phyloP scores from a whole-genome alignment of 2,797 vertebrate species.

The Lateolabrax maculatus region DNA sequence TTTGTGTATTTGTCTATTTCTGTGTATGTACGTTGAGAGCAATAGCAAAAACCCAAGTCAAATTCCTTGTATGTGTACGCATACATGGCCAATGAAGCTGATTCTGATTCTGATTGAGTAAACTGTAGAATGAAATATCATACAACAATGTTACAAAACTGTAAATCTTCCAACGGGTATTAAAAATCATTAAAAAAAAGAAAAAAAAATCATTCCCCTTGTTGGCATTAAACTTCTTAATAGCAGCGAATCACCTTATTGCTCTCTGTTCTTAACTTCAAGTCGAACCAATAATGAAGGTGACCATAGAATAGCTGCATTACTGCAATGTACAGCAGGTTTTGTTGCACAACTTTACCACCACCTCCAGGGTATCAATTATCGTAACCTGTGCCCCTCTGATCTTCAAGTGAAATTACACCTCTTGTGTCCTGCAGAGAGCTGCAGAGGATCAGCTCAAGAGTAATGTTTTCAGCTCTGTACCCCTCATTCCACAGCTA shows the following conservation, averaged over 20 bases:
- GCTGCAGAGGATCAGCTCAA: slow-evolving; percentile 36
- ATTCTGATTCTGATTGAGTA: too few species aligned
- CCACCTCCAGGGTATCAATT: slow-evolving; percentile 58
- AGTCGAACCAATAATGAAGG: background rate
- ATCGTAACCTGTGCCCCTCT: slow-evolving; percentile 46
- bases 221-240: too few species aligned
- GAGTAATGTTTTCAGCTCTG: slow-evolving; percentile 25
- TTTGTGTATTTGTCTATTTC: too few species aligned
- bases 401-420: slow-evolving; percentile 67
- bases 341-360: slow-evolving; percentile 57
- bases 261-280: slow-evolving; percentile 6
- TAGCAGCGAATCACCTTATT: background rate
- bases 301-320: background rate
- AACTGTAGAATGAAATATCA: background rate
- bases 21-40: too few species aligned
- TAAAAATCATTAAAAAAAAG: too few species aligned
- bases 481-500: slow-evolving; percentile 15
- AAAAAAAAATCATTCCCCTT: too few species aligned
- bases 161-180: background rate
- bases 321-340: slow-evolving; percentile 18
- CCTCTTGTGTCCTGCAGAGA: slow-evolving; percentile 52
- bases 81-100: too few species aligned
- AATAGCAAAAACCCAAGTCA: too few species aligned
- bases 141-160: background rate
- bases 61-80: too few species aligned